Evolutionary conservation across 1,140 invertebrate species (phyloP), one percentile per base, ranked within the genome.

Genomic region (Aphis gossypii): DNA sequence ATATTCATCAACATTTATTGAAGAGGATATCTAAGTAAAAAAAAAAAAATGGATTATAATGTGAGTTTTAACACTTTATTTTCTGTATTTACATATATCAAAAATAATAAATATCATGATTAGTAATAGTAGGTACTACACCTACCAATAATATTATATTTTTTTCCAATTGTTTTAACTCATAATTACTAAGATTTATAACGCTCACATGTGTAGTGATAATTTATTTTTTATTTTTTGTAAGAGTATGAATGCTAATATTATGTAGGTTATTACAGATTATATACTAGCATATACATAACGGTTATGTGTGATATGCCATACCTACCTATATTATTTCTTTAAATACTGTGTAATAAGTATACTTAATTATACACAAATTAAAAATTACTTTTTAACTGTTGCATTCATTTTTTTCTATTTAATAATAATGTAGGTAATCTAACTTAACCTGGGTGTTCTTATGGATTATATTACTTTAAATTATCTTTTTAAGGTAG

Each of bases 31-130:
- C n/a, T 46, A 90, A 44, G 4, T 35, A 35, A 35, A 35, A 35
- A 35, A 35, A 35, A 35, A 46, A 92, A 44, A 35, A 92, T 92
- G 90, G 90, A 92, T 51, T 92, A 83, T 54, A 92, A 92, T 51
- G 90, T 92, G 82, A 92, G 90, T 92, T 35, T 51, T 38, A 54
- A 88, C 21, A 8, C 82, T 41, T 35, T 38, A 23, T 83, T 35
- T 18, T 20, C 14, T 5, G 23, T 84, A 14, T 25, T 41, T 14
- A 35, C 35, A 35, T 35, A 84, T 35, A 11, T 44, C 4, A 30
- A 25, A 23, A 30, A 30, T 44, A 41, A 30, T 11, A 23, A 30
- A 30, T 30, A 41, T 46, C 2, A 86, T 21, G 7, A 25, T 44
- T 44, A 41, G 9, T 1, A 30, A 25, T 46, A 25, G 11, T 25